A percentile compares a stretch with the other conserved stretches of the same genome.
These are phyloP conservation scores for Drosophila kanapiae DNA, from an alignment of 1,140 invertebrate genomes.

Conservation along the genomic window DNA sequence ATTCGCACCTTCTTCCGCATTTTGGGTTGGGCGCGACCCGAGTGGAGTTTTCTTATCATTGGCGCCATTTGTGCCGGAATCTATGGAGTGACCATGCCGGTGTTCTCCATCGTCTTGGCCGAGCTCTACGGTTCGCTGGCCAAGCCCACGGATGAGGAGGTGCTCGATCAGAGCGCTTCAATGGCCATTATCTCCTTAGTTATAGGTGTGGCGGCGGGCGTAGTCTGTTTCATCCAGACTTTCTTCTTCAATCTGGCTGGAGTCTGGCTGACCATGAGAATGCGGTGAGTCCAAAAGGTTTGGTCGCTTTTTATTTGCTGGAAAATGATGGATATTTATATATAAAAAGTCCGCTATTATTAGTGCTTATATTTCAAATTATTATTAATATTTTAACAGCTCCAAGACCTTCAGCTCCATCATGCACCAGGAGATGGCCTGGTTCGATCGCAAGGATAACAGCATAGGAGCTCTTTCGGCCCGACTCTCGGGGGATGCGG, in stretches of 20 bases:
- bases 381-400: slow-evolving; percentile 75
- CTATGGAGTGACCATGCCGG: slow-evolving; percentile 91
- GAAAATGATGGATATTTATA: too few species aligned
- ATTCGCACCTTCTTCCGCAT: slow-evolving; percentile 87
- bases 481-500: slow-evolving; percentile 91
- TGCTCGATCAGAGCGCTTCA: slow-evolving; percentile 87
- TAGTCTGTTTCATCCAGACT: slow-evolving; percentile 89
- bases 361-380: too few species aligned
- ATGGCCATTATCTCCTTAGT: slow-evolving; percentile 90
- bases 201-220: slow-evolving; percentile 90
- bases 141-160: slow-evolving; percentile 87
- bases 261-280: slow-evolving; percentile 90
- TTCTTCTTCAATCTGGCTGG: slow-evolving; percentile 93
- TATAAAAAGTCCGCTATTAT: too few species aligned
- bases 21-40: slow-evolving; percentile 90
- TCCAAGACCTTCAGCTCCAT: slow-evolving; percentile 88
- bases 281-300: slow-evolving; percentile 86
- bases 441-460: slow-evolving; percentile 92
- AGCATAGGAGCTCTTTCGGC: slow-evolving; percentile 92
- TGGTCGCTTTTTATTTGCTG: too few species aligned
- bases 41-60: slow-evolving; percentile 91
- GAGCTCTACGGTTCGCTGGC: slow-evolving; percentile 89
- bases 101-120: slow-evolving; percentile 93
- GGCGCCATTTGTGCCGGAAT: slow-evolving; percentile 90
- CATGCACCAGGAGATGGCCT: slow-evolving; percentile 92